Conservation (phyloP, 2,797 vertebrate species). For the Catamblyrhynchus diadema region DNA sequence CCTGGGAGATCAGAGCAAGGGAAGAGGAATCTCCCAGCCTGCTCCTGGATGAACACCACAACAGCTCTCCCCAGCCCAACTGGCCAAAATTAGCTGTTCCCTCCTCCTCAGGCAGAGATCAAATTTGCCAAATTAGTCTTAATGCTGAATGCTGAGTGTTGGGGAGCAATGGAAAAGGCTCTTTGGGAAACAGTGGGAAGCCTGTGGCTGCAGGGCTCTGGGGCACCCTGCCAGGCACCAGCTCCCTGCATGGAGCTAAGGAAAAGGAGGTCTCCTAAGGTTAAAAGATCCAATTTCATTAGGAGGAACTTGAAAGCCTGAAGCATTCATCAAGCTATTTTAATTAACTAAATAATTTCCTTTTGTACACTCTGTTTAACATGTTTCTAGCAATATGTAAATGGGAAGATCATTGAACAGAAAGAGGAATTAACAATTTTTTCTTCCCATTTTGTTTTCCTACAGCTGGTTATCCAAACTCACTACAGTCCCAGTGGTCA, state of each 20-base stretch:
- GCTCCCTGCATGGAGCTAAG: background rate
- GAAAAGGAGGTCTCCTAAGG: background rate
- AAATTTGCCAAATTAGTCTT: background rate
- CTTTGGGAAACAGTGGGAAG: background rate
- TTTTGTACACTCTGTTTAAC: background rate
- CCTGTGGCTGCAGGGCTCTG: background rate
- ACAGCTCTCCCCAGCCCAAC: background rate
- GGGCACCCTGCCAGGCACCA: background rate
- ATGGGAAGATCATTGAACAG: background rate
- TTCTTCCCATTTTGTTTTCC: background rate
- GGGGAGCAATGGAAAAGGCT: background rate
- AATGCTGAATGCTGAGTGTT: background rate
- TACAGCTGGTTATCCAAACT: background rate
- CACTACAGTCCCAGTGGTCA: background rate
- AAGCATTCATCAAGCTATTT: conserved; percentile 11
- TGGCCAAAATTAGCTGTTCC: background rate
- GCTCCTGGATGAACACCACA: rapidly evolving
- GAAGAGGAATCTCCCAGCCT: background rate
- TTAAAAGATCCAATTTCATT: background rate
- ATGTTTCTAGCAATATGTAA: conserved; percentile 13
- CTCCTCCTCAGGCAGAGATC: background rate
- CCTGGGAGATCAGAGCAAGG: background rate
- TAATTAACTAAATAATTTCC: conserved; percentile 43
- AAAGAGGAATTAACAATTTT: background rate
- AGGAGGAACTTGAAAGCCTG: background rate